Evolutionary conservation across 1,140 invertebrate genomes (phyloP), one percentile per base, ranked within the genome.

Genomic region (Myzus persicae): DNA sequence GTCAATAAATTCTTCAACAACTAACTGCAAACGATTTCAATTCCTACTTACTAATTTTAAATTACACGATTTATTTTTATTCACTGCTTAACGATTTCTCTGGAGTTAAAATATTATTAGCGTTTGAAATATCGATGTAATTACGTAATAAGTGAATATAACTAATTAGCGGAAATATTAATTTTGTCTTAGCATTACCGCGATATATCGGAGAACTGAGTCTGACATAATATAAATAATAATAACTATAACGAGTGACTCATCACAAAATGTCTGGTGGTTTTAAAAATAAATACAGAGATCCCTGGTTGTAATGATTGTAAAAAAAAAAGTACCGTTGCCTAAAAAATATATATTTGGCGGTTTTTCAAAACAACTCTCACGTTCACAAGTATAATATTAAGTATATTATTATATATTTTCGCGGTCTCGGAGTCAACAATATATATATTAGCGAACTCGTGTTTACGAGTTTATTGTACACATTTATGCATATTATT

Each of bases 391-490:
- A 9, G n/a, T 4, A n/a, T 67, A 67, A 48, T 48, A 6, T 44
- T 44, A 26, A 44, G 42, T 76, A n/a, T 76, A 76, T 76, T 31
- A 59, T 59, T 31, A 67, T 18, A 67, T 76, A n/a, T 22, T 26
- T 1, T 67, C 48, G 48, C 1, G 14, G 31, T n/a, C 14, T n/a
- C 59, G 5, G 14, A n/a, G 59, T 76, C 59, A 76, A 76, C n/a
- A 76, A 76, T 76, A 36, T 67, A n/a, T 67, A 24, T 59, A 59
- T 76, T 76, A 76, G 59, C 59, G 14, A 76, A 76, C 59, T 3
- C 59, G 4, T 76, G 59, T 76, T 76, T n/a, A 76, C 59, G 59
- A 76, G n/a, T 76, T 76, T 76, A 76, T 76, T 67, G n/a, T 76
- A 76, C 59, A 76, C 14, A 76, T 76, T 76, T 76, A n/a, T 76